phyloP scores from a whole-genome alignment of 2,888 invertebrate species.

The Lasioglossum malachurum region DNA sequence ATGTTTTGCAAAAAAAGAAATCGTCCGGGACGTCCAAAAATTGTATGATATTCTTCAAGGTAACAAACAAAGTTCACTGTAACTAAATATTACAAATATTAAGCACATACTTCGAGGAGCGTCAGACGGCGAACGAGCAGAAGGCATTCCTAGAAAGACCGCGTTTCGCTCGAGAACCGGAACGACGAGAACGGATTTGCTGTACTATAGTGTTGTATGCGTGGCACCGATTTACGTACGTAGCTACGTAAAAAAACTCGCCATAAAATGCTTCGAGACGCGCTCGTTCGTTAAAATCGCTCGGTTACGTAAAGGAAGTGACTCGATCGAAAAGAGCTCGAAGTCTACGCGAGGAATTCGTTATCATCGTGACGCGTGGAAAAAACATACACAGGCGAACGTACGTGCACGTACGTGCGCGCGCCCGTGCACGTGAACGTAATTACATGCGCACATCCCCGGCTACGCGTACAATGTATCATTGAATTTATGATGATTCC shows the following conservation, averaged over 20 bases:
- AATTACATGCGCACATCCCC: background rate
- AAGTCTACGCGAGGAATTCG: conserved; percentile 35
- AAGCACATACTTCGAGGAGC: background rate
- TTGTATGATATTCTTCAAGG: too few relatives aligned
- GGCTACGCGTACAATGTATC: too few relatives aligned
- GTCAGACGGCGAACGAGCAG: background rate
- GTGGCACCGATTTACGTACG: background rate
- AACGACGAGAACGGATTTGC: background rate
- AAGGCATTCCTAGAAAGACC: background rate
- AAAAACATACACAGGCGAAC: conserved; percentile 20
- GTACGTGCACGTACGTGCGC: background rate
- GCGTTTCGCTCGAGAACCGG: background rate
- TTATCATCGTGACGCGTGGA: conserved; percentile 58
- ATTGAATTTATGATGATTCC: background rate
- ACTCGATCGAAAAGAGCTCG: conserved; percentile 53
- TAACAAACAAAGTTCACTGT: too few relatives aligned
- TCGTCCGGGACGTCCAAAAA: too few relatives aligned
- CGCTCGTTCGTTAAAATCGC: conserved; percentile 20
- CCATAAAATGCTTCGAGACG: background rate
- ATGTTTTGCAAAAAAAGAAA: too few relatives aligned
- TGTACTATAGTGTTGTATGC: too few relatives aligned
- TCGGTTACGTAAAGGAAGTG: conserved; percentile 51
- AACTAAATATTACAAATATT: too few relatives aligned
- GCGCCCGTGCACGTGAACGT: background rate
- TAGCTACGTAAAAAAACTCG: background rate